These are phyloP conservation scores for Erynnis tages DNA, from an alignment of 2,888 invertebrate species.

Conservation along the genomic window DNA sequence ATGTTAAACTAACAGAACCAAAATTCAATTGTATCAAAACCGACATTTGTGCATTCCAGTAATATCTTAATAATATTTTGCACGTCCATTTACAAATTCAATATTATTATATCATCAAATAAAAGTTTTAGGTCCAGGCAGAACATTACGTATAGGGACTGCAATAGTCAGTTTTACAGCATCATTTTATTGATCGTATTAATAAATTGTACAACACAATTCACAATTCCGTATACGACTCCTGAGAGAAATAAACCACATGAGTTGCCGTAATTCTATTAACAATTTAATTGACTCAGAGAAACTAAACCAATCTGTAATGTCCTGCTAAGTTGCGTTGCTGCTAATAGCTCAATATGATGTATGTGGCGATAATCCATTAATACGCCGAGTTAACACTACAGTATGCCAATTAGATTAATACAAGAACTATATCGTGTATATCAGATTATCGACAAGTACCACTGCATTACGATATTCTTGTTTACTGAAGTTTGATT, in stretches of 20 bases:
- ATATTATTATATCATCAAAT: too few relatives aligned
- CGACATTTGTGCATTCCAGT: too few relatives aligned
- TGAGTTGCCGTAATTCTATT: not conserved
- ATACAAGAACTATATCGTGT: conserved; percentile 3
- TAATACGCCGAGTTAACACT: conserved; percentile 4
- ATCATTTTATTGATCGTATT: too few relatives aligned
- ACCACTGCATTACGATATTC: not conserved
- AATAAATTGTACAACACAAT: too few relatives aligned
- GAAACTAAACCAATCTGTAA: conserved; percentile 6
- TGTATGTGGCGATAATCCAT: conserved; percentile 24
- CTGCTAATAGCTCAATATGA: conserved; percentile 12
- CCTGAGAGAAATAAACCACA: not conserved
- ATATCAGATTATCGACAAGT: conserved; percentile 10
- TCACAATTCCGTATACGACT: too few relatives aligned
- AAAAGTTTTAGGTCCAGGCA: too few relatives aligned
- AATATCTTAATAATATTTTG: too few relatives aligned
- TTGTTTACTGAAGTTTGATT: not conserved
- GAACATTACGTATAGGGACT: too few relatives aligned
- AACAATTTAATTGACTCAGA: not conserved
- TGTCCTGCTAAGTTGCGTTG: not conserved
- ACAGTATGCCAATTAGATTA: conserved; percentile 14
- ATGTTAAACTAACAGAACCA: too few relatives aligned
- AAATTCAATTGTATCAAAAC: too few relatives aligned
- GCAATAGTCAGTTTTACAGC: too few relatives aligned
- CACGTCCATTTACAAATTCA: too few relatives aligned